Evolutionary conservation across 2,797 vertebrate species (phyloP), one percentile per base, ranked within the genome.

Genomic region (Pangasius djambal): DNA sequence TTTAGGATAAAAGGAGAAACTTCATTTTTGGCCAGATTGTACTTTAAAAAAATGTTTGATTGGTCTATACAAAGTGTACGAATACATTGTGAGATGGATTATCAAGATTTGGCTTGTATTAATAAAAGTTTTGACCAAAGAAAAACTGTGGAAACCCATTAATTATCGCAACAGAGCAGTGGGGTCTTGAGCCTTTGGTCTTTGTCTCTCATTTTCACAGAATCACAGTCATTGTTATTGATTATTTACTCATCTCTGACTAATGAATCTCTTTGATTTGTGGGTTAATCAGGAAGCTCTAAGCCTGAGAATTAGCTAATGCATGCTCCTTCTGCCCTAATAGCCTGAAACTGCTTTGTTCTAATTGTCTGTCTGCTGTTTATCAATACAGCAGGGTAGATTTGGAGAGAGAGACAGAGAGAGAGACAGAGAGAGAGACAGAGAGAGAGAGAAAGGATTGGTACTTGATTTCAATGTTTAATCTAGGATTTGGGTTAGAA

Each of bases 221-320:
- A 44, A 65, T 65, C 82, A 48, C 31, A 65, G 61, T 28, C 40
- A 65, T 67, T 84, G 82, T 67, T 87, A 40, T 69, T 55, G 59
- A 67, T 81, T 78, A 78, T 52, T 87, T 67, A 87, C 50, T 20
- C 13, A 44, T 57, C 28, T 28, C 52, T 7, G n/a, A 70, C 87
- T 77, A 81, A 84, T 87, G 77, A 63, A 89, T 85, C 82, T 55
- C 40, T 74, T 34, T 67, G 61, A 59, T 52, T 83, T 89, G 85
- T 88, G 37, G 31, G 61, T 85, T 89, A 84, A 85, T 87, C 85
- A 89, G 85, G 59, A 74, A 48, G 69, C 83, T 59, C 31, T 83
- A 48, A 50, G 5, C 37, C 31, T 84, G 59, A 77, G 13, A 84
- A 67, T 34, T 40, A 83, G 55, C 83, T 75, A 77, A 82, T 87